Percentiles rank a stretch among this genome's conserved stretches.
Evolutionary conservation across 2,888 invertebrate genomes (phyloP).

Genomic region (Andrena chrysosceles): DNA sequence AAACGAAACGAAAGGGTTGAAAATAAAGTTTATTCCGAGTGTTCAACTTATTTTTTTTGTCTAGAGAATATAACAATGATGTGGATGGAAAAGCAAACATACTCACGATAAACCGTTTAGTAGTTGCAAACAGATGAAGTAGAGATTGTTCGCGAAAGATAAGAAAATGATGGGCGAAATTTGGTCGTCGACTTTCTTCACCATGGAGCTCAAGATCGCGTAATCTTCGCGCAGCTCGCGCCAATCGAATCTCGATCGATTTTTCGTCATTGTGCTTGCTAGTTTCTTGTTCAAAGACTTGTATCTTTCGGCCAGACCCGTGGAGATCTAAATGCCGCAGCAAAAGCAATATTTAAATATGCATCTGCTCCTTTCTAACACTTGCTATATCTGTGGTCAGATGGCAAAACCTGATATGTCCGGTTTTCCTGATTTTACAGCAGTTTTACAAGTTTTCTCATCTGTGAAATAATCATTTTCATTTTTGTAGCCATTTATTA

Average conservation of each 20-base stretch:
- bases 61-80: not conserved
- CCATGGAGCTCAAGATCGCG: conserved; percentile 87
- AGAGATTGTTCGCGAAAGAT: conserved; percentile 90
- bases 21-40: no score
- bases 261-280: conserved; percentile 81
- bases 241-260: conserved; percentile 85
- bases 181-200: conserved; percentile 87
- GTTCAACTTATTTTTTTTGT: not conserved
- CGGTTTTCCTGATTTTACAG: no score
- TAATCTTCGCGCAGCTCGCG: conserved; percentile 88
- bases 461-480: no score
- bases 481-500: no score
- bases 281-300: conserved; percentile 87
- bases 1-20: no score
- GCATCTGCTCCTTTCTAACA: not conserved
- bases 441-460: no score
- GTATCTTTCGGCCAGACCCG: conserved; percentile 88
- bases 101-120: conserved; percentile 89
- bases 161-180: conserved; percentile 88
- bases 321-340: conserved; percentile 74
- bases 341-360: not conserved
- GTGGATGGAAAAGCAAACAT: not conserved
- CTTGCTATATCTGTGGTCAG: no score
- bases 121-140: conserved; percentile 90
- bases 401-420: no score